These are phyloP conservation scores for Bombus huntii DNA, from an alignment of 1,140 invertebrate genomes.

Conservation along the genomic window DNA sequence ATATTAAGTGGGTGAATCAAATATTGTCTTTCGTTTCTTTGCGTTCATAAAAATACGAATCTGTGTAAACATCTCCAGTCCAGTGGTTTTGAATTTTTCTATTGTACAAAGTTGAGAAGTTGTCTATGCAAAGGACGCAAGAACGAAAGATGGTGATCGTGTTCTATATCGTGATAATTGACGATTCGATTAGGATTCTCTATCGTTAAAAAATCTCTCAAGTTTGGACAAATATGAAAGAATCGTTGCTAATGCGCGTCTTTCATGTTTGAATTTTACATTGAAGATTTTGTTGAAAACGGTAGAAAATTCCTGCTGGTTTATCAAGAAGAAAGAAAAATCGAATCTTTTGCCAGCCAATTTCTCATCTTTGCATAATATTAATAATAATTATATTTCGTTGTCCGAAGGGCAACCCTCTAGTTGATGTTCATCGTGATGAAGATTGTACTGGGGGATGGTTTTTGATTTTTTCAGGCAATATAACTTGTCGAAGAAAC, in stretches of 20 bases:
- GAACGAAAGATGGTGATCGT: neutral
- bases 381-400: neutral
- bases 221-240: too few species aligned
- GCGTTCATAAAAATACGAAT: neutral
- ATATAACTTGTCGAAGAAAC: neutral
- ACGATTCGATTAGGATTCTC: too few species aligned
- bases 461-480: neutral
- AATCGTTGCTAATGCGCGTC: too few species aligned
- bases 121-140: too few species aligned
- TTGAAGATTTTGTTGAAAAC: too few species aligned
- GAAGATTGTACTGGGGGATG: neutral
- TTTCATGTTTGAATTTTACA: too few species aligned
- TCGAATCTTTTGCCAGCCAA: neutral
- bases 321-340: too few species aligned
- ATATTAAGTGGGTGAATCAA: neutral
- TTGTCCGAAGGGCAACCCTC: constrained; percentile 8
- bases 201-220: too few species aligned
- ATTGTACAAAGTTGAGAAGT: neutral
- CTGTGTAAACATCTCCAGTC: neutral
- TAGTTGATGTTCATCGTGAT: neutral
- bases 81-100: neutral
- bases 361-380: neutral
- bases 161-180: neutral
- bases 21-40: too few species aligned
- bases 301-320: too few species aligned